Conservation (phyloP, 23 tunicate genomes). For the Phallusia fumigata region DNA sequence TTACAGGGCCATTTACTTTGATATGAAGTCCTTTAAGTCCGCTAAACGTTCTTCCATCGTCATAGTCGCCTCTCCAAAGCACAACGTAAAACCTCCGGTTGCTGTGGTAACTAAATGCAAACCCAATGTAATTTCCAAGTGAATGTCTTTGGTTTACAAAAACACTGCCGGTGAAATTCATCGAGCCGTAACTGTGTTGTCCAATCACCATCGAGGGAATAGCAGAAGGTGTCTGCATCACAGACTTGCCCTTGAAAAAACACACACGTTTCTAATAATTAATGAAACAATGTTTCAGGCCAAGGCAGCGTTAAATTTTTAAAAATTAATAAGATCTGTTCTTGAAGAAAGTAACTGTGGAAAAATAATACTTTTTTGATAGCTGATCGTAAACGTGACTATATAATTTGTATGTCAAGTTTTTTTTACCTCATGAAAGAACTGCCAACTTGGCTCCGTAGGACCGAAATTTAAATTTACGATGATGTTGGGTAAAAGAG, state of each 20-base stretch:
- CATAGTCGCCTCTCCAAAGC: slow-evolving; percentile 15
- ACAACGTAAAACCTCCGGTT: slow-evolving; percentile 26
- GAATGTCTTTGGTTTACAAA: slow-evolving; percentile 15
- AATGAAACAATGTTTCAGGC: too few relatives aligned
- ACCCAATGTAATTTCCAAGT: slow-evolving; percentile 17
- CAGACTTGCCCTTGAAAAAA: slow-evolving; percentile 24
- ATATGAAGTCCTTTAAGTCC: slow-evolving; percentile 30
- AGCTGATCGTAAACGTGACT: too few relatives aligned
- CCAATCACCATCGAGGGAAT: slow-evolving; percentile 32
- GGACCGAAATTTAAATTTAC: slow-evolving; percentile 21
- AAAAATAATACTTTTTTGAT: too few relatives aligned
- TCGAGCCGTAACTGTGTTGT: slow-evolving; percentile 13
- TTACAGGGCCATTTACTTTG: slow-evolving; percentile 9
- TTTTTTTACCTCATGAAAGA: neutral
- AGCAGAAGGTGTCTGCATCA: neutral
- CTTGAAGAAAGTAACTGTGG: too few relatives aligned
- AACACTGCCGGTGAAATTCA: slow-evolving; percentile 16
- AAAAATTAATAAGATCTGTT: too few relatives aligned
- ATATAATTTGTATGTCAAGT: too few relatives aligned
- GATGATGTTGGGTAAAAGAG: slow-evolving; percentile 15
- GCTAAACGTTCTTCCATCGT: neutral
- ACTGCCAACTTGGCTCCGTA: slow-evolving; percentile 15
- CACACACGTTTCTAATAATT: too few relatives aligned
- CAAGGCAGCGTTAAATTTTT: too few relatives aligned
- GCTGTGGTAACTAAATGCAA: slow-evolving; percentile 41